Percentiles rank a stretch among this genome's conserved stretches.
phyloP scores from a whole-genome alignment of 2,888 invertebrate genomes.

The Sclerodermus sp. region DNA sequence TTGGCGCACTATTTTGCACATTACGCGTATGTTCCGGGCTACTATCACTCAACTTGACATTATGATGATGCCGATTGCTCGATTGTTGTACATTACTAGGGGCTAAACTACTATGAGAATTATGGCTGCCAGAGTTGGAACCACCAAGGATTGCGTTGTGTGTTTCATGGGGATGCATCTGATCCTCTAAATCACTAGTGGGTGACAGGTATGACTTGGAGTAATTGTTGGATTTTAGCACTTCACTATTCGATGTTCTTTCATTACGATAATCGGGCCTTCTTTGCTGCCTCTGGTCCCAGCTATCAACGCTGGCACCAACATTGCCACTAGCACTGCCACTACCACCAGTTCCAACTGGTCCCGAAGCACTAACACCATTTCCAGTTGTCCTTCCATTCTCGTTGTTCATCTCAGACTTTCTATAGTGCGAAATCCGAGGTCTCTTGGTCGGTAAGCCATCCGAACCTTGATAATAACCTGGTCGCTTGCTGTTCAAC shows the following conservation, averaged over 20 bases:
- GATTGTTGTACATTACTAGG: slow-evolving; percentile 30
- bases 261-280: slow-evolving; percentile 42
- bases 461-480: slow-evolving; percentile 64
- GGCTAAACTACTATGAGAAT: slow-evolving; percentile 35
- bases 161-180: not conserved
- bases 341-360: slow-evolving; percentile 22
- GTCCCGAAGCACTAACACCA: slow-evolving; percentile 14
- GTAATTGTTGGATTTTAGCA: slow-evolving; percentile 34
- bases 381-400: slow-evolving; percentile 41
- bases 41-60: too few relatives aligned
- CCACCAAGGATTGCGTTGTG: not conserved
- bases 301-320: slow-evolving; percentile 21
- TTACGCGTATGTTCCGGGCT: slow-evolving; percentile 18
- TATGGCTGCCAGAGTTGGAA: slow-evolving; percentile 29
- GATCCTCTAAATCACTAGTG: slow-evolving; percentile 41
- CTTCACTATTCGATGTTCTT: slow-evolving; percentile 47
- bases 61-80: slow-evolving; percentile 22
- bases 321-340: slow-evolving; percentile 17
- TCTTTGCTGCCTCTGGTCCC: slow-evolving; percentile 36
- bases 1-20: slow-evolving; percentile 16
- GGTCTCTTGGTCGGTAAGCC: slow-evolving; percentile 73
- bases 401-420: slow-evolving; percentile 58
- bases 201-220: slow-evolving; percentile 38
- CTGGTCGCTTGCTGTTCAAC: slow-evolving; percentile 65
- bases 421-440: slow-evolving; percentile 83